Conservation (phyloP, 2,888 invertebrate genomes). For the Xiphydria camelus region DNA sequence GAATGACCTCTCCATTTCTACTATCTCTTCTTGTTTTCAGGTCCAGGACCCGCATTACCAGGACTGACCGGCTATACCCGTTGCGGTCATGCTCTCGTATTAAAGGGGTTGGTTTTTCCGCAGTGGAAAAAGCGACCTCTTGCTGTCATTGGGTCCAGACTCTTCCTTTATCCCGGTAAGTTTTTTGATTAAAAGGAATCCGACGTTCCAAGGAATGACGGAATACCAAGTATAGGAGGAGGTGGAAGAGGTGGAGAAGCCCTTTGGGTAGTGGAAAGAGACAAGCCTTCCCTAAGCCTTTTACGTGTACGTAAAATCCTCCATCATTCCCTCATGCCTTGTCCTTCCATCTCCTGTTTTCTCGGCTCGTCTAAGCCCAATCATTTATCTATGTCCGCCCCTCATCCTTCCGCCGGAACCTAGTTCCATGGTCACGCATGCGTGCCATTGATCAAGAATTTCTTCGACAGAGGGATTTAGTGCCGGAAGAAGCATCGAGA, state of each 20-base stretch:
- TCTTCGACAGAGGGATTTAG: conserved; percentile 16
- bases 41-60: conserved; percentile 63
- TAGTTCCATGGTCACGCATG: conserved; percentile 27
- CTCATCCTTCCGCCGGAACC: conserved; percentile 29
- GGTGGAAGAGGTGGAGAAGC: too few species aligned
- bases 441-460: conserved; percentile 33
- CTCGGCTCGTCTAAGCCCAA: conserved; percentile 6
- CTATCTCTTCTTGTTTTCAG: conserved; percentile 38
- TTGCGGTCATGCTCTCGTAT: conserved; percentile 60
- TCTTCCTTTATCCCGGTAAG: conserved; percentile 64
- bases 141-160: conserved; percentile 64
- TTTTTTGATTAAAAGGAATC: too few species aligned
- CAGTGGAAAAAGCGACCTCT: conserved; percentile 69
- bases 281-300: too few species aligned
- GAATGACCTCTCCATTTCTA: not conserved
- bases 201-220: too few species aligned
- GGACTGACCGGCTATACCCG: conserved; percentile 59
- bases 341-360: too few species aligned
- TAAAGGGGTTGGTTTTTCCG: conserved; percentile 71
- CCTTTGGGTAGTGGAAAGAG: too few species aligned
- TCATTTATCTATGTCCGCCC: conserved; percentile 34
- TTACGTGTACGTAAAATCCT: not conserved
- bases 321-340: too few species aligned
- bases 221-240: too few species aligned
- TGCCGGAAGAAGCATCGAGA: not conserved